Conservation (phyloP, 2,797 vertebrate genomes). For the Austrolebias charrua region DNA sequence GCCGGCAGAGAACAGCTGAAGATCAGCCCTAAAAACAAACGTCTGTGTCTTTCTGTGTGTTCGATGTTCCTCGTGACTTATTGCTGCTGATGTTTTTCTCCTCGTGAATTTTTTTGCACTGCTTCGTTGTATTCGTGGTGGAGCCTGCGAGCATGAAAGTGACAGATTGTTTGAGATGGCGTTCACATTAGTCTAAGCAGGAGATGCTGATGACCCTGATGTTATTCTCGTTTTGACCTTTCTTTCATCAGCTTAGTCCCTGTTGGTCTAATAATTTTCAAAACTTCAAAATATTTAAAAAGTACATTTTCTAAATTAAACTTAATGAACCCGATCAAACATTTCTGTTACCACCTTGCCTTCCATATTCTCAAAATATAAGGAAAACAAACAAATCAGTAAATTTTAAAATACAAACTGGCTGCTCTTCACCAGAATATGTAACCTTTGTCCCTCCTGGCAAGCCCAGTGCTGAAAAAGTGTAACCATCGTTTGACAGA, state of each 20-base stretch:
- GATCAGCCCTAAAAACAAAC: conserved; percentile 1
- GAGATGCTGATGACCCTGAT: conserved; percentile 7
- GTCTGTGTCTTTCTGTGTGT: neutral
- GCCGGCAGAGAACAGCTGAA: conserved; percentile 30
- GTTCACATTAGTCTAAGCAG: conserved; percentile 16
- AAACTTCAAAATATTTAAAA: too few relatives aligned
- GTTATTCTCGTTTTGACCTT: neutral
- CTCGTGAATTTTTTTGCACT: conserved; percentile 35
- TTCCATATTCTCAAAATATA: too few relatives aligned
- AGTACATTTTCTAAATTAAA: too few relatives aligned
- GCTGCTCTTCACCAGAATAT: too few relatives aligned
- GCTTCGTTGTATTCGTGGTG: conserved; percentile 14
- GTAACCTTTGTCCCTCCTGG: too few relatives aligned
- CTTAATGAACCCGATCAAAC: too few relatives aligned
- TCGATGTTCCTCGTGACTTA: conserved; percentile 1
- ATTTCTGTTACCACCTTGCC: too few relatives aligned
- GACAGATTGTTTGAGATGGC: conserved; percentile 26
- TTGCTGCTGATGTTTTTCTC: conserved; percentile 4
- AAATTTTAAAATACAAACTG: too few relatives aligned
- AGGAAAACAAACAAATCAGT: too few relatives aligned
- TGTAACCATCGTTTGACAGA: too few relatives aligned
- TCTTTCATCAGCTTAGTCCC: neutral
- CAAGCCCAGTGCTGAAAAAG: too few relatives aligned
- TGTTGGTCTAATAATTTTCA: too few relatives aligned
- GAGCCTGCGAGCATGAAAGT: conserved; percentile 17